Base-by-base conservation (phyloP, 2,113 vertebrate species). In the Gallinago paraguaiae region DNA sequence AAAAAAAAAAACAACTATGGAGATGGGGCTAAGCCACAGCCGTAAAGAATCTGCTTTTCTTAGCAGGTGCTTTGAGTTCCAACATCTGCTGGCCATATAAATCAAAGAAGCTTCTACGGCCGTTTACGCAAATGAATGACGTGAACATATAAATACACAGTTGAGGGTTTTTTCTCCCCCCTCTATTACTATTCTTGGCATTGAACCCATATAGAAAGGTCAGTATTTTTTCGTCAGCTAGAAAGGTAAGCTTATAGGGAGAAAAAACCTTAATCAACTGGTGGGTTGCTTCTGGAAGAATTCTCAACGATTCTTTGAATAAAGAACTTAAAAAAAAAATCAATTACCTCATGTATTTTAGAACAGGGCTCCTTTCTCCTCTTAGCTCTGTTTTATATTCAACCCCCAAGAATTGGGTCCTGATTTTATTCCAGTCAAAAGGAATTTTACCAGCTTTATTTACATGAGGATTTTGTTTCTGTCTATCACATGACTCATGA, bases 11-110 rank as follows among this genome's bases (percentile, higher is more conserved):
- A 97, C 98, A 95, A 95, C 96, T 95, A 92, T 48, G 35, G 96
- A 96, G 95, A 96, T 17, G 2, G 74, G 90, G 88, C 91, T 86
- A 88, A 92, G 82, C 94, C 92, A 82, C 0, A 27, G 94, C 90
- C 96, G 71, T 97, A 98, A 98, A 97, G 97, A 97, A 97, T 97
- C 95, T 97, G 96, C 98, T 98, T 97, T 95, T 97, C 98, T 96
- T 98, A 98, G 97, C 97, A 98, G 98, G 98, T 98, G 98, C 95
- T 96, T 88, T 86, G 59, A 93, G 94, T 88, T 92, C 90, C 86
- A 95, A 98, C 98, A 98, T 98, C 98, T 98, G 98, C 95, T 97
- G 96, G 82, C 97, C 96, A 96, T 97, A 97, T 97, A 98, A 98
- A 98, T 98, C 93, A 97, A 97, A 97, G 96, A 83, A 97, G 93